These are phyloP conservation scores for Cataglyphis altisquamis DNA, from an alignment of 2,888 invertebrate genomes.

Conservation along the genomic window DNA sequence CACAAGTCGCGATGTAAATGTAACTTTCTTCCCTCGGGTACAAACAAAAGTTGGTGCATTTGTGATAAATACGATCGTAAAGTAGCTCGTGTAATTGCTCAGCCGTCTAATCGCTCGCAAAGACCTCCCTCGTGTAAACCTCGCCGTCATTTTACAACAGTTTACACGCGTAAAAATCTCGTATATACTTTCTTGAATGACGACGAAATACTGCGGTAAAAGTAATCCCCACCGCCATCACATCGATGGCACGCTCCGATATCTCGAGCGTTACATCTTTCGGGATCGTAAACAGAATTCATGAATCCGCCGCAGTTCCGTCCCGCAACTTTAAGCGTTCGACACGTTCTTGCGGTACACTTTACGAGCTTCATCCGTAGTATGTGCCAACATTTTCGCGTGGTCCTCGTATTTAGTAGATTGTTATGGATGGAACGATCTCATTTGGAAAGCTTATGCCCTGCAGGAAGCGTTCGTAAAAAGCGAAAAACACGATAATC, in stretches of 20 bases:
- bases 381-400: background rate
- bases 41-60: background rate
- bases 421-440: background rate
- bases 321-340: constrained; percentile 29
- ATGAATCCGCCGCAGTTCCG: constrained; percentile 52
- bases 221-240: background rate
- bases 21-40: background rate
- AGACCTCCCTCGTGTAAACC: background rate
- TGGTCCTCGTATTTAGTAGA: background rate
- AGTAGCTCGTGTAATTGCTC: background rate
- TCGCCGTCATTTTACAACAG: background rate
- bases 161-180: constrained; percentile 15
- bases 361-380: constrained; percentile 24
- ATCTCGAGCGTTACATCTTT: constrained; percentile 25
- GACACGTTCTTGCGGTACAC: constrained; percentile 1
- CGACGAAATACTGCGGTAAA: constrained; percentile 2
- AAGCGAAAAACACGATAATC: background rate
- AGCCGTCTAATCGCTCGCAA: background rate
- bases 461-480: background rate
- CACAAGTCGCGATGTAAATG: background rate
- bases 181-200: constrained; percentile 11
- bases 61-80: background rate
- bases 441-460: background rate
- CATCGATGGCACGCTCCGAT: background rate
- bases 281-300: constrained; percentile 53